phyloP scores from a whole-genome alignment of 1,140 invertebrate species.

The Cotesia chilonis region DNA sequence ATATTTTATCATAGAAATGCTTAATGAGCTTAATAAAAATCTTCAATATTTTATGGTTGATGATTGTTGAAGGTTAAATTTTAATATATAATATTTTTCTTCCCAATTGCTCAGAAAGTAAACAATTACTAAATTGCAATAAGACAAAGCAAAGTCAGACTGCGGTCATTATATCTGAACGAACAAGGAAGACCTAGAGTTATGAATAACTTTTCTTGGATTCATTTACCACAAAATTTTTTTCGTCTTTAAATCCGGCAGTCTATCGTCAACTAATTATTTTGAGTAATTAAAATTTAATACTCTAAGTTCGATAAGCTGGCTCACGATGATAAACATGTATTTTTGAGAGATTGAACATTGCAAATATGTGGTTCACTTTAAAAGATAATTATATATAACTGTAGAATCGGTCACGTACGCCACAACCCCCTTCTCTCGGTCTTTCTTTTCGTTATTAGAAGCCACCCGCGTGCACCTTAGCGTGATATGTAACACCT shows the following conservation, averaged over 20 bases:
- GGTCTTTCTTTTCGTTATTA: conserved; percentile 12
- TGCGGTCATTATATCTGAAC: conserved; percentile 6
- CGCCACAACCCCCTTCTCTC: conserved; percentile 42
- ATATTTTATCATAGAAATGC: no score
- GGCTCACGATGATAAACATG: background rate
- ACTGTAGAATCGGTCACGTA: conserved; percentile 57
- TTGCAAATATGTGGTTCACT: background rate
- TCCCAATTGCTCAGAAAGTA: background rate
- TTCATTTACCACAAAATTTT: no score
- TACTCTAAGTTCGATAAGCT: background rate
- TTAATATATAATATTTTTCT: background rate
- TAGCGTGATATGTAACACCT: background rate
- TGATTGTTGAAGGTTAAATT: background rate
- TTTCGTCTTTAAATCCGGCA: background rate
- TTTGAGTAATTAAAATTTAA: background rate
- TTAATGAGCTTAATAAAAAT: no score
- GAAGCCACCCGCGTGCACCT: conserved; percentile 28
- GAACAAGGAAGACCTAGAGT: conserved; percentile 4
- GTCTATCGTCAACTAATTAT: background rate
- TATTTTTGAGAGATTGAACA: background rate
- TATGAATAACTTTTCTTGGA: background rate
- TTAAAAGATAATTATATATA: conserved; percentile 19
- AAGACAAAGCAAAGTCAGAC: conserved; percentile 19
- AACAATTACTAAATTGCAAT: background rate
- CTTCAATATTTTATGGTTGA: no score